phyloP scores from a whole-genome alignment of 37 sponge, comb jelly and placozoan species.

The Bolinopsis microptera region DNA sequence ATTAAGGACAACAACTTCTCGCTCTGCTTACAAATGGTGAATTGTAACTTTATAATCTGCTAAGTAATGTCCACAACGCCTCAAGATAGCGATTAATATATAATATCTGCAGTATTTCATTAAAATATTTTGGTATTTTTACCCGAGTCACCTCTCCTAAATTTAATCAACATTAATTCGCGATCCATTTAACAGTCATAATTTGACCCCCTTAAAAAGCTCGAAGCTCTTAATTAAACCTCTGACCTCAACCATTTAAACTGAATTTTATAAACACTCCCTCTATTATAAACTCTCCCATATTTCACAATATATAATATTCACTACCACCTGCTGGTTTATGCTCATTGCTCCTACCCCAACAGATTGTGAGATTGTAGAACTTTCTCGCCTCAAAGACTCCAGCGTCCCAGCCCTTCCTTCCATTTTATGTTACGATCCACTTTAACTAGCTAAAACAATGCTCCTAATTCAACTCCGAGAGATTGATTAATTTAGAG shows the following conservation, averaged over 20 bases:
- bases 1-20: background rate
- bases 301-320: too few relatives aligned
- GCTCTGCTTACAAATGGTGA: background rate
- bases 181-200: too few relatives aligned
- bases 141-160: background rate
- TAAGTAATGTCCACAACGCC: background rate
- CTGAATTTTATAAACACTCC: too few relatives aligned
- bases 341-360: background rate
- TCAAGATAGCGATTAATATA: background rate
- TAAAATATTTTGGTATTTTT: background rate
- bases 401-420: too few relatives aligned
- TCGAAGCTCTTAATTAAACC: too few relatives aligned
- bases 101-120: background rate
- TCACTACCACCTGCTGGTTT: too few relatives aligned
- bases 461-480: background rate
- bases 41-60: background rate
- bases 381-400: too few relatives aligned
- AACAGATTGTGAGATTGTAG: background rate
- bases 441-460: background rate
- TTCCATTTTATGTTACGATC: background rate
- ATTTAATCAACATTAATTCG: too few relatives aligned
- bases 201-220: too few relatives aligned
- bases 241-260: too few relatives aligned
- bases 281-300: too few relatives aligned
- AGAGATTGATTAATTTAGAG: background rate